Evolutionary conservation across 2,888 invertebrate genomes (phyloP).

Genomic region (Eulithis testata): DNA sequence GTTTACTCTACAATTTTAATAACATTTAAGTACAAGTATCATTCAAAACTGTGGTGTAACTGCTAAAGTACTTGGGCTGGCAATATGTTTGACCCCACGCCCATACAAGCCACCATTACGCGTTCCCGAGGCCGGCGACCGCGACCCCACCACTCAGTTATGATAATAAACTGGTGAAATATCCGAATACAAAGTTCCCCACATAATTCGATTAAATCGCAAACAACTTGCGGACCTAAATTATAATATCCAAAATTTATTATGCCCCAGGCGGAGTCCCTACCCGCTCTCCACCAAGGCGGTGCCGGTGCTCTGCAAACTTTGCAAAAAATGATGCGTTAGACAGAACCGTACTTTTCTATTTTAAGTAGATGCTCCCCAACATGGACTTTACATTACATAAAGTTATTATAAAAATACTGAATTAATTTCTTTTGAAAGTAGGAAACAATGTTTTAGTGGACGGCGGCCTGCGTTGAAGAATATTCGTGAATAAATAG

Average conservation of each 20-base stretch:
- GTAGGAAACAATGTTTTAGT: neutral
- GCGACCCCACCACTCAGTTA: conserved; percentile 14
- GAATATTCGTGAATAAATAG: conserved; percentile 22
- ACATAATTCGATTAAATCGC: conserved; percentile 40
- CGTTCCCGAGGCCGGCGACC: neutral
- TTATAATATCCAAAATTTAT: conserved; percentile 39
- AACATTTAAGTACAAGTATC: conserved; percentile 2
- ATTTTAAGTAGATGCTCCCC: too few species aligned
- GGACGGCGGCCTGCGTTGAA: conserved; percentile 5
- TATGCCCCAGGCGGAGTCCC: conserved; percentile 22
- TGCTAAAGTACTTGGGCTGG: conserved; percentile 12
- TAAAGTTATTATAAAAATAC: too few species aligned
- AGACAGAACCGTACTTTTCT: too few species aligned
- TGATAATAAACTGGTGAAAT: conserved; percentile 30
- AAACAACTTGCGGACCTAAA: conserved; percentile 34
- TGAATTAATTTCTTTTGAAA: too few species aligned
- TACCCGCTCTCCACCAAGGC: neutral
- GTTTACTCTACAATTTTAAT: neutral
- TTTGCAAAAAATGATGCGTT: too few species aligned
- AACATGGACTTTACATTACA: too few species aligned
- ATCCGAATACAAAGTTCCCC: conserved; percentile 29
- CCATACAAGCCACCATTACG: conserved; percentile 3
- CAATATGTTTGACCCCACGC: conserved; percentile 11
- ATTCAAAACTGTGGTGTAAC: conserved; percentile 18
- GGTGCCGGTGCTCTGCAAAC: neutral